phyloP scores from a whole-genome alignment of 2,888 invertebrate genomes.

The Morpho achilles region DNA sequence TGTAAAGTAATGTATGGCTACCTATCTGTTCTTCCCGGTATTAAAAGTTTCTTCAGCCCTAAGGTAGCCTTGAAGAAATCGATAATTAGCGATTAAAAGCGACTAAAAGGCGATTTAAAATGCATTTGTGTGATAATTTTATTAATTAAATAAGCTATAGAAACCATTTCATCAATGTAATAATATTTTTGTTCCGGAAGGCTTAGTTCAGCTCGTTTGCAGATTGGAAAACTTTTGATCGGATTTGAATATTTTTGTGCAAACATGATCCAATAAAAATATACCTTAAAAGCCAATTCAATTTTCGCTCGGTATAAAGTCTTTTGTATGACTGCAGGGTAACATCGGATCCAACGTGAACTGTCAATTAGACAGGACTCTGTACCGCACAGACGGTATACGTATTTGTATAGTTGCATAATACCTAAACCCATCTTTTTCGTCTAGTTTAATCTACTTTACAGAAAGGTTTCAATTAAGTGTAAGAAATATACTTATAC shows the following conservation, averaged over 20 bases:
- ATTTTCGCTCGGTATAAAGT: constrained; percentile 10
- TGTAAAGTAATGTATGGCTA: no score
- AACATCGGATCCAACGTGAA: constrained; percentile 12
- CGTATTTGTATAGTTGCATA: background rate
- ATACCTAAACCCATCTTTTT: background rate
- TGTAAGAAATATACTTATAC: no score
- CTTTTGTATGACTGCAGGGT: constrained; percentile 16
- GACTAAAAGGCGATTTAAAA: no score
- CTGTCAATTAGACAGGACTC: constrained; percentile 19
- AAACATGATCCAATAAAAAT: background rate
- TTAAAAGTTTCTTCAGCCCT: no score
- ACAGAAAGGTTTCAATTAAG: no score
- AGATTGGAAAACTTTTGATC: constrained; percentile 2
- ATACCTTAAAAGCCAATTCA: constrained; percentile 12
- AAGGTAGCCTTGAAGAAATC: no score
- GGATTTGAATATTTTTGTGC: background rate
- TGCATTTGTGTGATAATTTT: no score
- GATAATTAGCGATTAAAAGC: no score
- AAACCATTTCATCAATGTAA: background rate
- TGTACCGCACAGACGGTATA: constrained; percentile 7
- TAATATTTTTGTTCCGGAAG: background rate
- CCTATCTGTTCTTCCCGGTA: no score
- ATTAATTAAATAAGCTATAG: no score
- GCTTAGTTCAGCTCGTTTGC: background rate
- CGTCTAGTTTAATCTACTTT: background rate